Percentiles rank a stretch among this genome's conserved stretches.
These are phyloP conservation scores for Drosophila pectinifera DNA, from an alignment of 1,140 invertebrate species.

Conservation along the genomic window DNA sequence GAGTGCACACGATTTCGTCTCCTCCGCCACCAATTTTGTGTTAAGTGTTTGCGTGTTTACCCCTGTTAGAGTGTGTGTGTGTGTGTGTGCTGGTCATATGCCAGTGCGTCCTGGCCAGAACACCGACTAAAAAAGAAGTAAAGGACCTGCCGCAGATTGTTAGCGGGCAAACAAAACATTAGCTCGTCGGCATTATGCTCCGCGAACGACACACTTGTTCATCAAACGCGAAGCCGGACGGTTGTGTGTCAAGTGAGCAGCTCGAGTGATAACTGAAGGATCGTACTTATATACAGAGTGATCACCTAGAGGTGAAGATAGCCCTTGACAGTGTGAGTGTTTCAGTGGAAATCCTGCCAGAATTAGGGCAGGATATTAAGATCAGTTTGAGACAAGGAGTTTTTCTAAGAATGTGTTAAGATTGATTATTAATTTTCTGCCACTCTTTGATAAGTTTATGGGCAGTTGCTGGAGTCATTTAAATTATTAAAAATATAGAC, in stretches of 20 bases:
- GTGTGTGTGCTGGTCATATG: slow-evolving; percentile 71
- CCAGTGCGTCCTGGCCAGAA: slow-evolving; percentile 71
- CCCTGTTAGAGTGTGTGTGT: slow-evolving; percentile 24
- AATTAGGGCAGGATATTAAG: not conserved
- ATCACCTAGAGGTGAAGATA: not conserved
- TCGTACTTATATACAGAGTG: slow-evolving; percentile 31
- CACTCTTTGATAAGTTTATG: too few relatives aligned
- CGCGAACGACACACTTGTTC: slow-evolving; percentile 76
- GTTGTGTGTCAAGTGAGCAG: slow-evolving; percentile 75
- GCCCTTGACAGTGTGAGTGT: slow-evolving; percentile 20
- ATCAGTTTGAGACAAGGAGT: not conserved
- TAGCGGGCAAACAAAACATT: slow-evolving; percentile 81
- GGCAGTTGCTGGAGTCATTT: not conserved
- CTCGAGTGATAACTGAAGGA: slow-evolving; percentile 13
- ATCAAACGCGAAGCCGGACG: slow-evolving; percentile 76
- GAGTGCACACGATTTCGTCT: slow-evolving; percentile 80
- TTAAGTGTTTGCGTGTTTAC: slow-evolving; percentile 80
- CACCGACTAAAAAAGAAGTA: slow-evolving; percentile 7
- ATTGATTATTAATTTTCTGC: not conserved
- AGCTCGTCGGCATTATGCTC: slow-evolving; percentile 74
- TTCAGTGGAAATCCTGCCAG: not conserved
- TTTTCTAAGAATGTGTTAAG: not conserved
- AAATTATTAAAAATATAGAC: too few relatives aligned
- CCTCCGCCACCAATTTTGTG: slow-evolving; percentile 75
- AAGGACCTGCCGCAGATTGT: slow-evolving; percentile 81